These are phyloP conservation scores for Xiphophorus hellerii DNA, from an alignment of 2,113 vertebrate genomes.

Conservation along the genomic window DNA sequence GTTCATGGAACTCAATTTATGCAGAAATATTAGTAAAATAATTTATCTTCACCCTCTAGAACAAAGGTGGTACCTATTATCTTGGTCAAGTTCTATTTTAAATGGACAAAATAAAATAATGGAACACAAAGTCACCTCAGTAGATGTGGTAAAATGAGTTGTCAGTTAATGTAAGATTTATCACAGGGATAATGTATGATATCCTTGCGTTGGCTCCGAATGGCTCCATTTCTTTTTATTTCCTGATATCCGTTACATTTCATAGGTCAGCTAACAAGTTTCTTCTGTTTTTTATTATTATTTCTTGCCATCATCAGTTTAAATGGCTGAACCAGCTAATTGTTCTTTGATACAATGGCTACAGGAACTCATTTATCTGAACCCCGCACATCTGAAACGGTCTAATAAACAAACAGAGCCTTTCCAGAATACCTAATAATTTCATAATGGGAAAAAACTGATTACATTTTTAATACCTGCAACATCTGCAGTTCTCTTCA, in stretches of 20 bases:
- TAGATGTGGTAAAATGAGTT: too few relatives aligned
- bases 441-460: constrained; percentile 21
- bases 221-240: too few relatives aligned
- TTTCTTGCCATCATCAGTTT: constrained; percentile 12
- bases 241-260: neutral
- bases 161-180: too few relatives aligned
- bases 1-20: too few relatives aligned
- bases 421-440: constrained; percentile 50
- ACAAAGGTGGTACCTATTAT: too few relatives aligned
- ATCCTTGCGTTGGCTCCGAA: too few relatives aligned
- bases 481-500: constrained; percentile 17
- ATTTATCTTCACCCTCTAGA: too few relatives aligned
- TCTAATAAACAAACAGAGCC: constrained; percentile 52
- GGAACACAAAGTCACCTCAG: too few relatives aligned
- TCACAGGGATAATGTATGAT: too few relatives aligned
- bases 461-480: constrained; percentile 46
- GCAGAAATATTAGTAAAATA: too few relatives aligned
- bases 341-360: constrained; percentile 42
- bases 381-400: constrained; percentile 39
- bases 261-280: neutral
- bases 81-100: too few relatives aligned
- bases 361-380: constrained; percentile 53
- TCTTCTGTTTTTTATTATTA: neutral
- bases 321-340: constrained; percentile 44
- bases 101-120: too few relatives aligned